Evolutionary conservation across 2,888 invertebrate genomes (phyloP).

Genomic region (Caenorhabditis sinica): DNA sequence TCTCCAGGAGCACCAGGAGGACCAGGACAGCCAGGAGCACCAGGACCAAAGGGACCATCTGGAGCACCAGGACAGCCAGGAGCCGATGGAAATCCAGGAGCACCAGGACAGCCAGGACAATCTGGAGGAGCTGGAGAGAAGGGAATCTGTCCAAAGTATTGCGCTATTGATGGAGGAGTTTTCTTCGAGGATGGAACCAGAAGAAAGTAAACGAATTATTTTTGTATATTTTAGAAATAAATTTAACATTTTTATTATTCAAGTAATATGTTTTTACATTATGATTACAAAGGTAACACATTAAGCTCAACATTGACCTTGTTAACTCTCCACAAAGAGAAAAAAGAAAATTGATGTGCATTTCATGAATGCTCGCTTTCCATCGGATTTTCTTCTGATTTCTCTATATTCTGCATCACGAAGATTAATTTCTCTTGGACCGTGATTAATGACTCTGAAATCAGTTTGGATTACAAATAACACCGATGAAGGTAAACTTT

Average conservation of each 20-base stretch:
- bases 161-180: conserved; percentile 27
- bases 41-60: conserved; percentile 70
- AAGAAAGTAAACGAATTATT: conserved; percentile 16
- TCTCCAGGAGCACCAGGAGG: conserved; percentile 48
- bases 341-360: too few relatives aligned
- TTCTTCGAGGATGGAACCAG: conserved; percentile 28
- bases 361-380: too few relatives aligned
- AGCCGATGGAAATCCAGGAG: conserved; percentile 64
- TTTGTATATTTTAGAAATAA: conserved; percentile 15
- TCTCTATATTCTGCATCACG: too few relatives aligned
- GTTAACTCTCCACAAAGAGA: too few relatives aligned
- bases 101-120: conserved; percentile 61
- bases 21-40: conserved; percentile 64
- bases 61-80: conserved; percentile 63
- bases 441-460: too few relatives aligned
- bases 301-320: background rate
- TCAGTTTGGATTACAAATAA: too few relatives aligned
- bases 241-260: background rate
- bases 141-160: conserved; percentile 32
- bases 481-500: too few relatives aligned
- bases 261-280: background rate
- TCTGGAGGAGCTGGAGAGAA: conserved; percentile 36
- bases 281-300: background rate
- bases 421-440: too few relatives aligned
- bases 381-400: too few relatives aligned